Evolutionary conservation across 1,140 invertebrate genomes (phyloP), one percentile per base, ranked within the genome.

Genomic region (Acyrthosiphon pisum): DNA sequence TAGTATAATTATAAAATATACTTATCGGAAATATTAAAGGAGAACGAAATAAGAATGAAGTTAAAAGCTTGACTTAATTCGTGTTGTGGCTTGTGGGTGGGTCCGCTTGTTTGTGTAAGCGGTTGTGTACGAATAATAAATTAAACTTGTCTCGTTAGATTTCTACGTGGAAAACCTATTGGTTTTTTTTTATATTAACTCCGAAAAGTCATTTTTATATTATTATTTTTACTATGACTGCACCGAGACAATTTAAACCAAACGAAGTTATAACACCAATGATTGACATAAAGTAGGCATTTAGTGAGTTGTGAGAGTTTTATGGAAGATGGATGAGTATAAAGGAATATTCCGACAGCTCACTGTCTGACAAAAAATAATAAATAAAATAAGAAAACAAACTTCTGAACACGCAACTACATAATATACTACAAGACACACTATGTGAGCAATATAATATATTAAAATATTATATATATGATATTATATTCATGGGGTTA

Each of bases 251-350:
- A 87, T 87, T 48, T 50, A 22, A 87, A 87, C 8, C 6, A 87
- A 87, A 87, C 46, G 14, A 48, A 48, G 44, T 87, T 44, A 87
- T 50, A 35, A 48, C 8, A 37, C 30, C 46, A 87, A 87, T 87
- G 46, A 87, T 48, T 87, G 86, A 87, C 46, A 87, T n/a, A n/a
- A 50, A 20, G 30, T 18, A 87, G 30, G 30, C 30, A 48, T 87
- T 46, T 35, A 90, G 53, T 44, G 50, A 60, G 56, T 44, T 44
- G 20, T 41, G 22, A 35, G 26, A 37, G 53, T 90, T 60, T 90
- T 90, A 37, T 26, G 30, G 22, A 90, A 56, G 60, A 91, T 81
- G 37, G 41, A 76, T 91, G 90, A 76, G 60, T 46, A 46, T 91
- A 68, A 76, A 76, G 26, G 30, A n/a, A 91, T 48, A 76, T 76